Percentiles rank a stretch among this genome's conserved stretches.
phyloP scores from a whole-genome alignment of 2,113 vertebrate genomes.

The Siphamia tubifer region DNA sequence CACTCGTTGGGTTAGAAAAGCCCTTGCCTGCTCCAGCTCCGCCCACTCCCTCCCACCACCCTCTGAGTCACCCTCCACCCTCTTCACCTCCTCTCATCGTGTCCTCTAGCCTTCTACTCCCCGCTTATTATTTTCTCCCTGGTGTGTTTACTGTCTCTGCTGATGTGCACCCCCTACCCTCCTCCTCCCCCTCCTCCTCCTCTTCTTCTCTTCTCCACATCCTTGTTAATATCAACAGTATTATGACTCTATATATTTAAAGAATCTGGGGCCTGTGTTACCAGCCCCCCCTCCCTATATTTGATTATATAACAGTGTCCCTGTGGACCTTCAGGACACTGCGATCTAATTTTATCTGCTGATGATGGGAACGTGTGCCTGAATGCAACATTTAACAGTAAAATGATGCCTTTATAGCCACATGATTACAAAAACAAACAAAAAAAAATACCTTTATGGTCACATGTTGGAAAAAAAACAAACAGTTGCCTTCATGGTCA shows the following conservation, averaged over 20 bases:
- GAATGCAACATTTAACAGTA: conserved; percentile 22
- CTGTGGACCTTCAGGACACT: conserved; percentile 59
- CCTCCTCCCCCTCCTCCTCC: neutral
- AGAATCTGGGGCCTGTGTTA: conserved; percentile 17
- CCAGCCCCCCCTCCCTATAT: conserved; percentile 5
- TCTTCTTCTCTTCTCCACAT: conserved; percentile 1
- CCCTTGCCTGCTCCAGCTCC: conserved; percentile 55
- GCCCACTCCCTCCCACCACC: conserved; percentile 32
- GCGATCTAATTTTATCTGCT: conserved; percentile 58
- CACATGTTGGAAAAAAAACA: no score
- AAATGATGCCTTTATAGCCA: neutral
- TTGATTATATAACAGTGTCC: conserved; percentile 69
- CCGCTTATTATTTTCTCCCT: no score
- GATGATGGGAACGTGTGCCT: conserved; percentile 26
- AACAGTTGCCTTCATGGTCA: no score
- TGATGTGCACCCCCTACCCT: no score
- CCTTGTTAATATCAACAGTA: conserved; percentile 22
- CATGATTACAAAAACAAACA: neutral
- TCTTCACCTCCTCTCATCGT: neutral
- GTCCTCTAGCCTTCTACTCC: conserved; percentile 15
- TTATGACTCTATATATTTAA: conserved; percentile 39
- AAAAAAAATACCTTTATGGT: no score
- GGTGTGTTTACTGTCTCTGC: no score
- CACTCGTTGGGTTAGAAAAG: conserved; percentile 70
- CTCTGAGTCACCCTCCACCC: conserved; percentile 56